Evolutionary conservation across 2,797 vertebrate species (phyloP), one percentile per base, ranked within the genome.

Genomic region (Sitta carolinensis): DNA sequence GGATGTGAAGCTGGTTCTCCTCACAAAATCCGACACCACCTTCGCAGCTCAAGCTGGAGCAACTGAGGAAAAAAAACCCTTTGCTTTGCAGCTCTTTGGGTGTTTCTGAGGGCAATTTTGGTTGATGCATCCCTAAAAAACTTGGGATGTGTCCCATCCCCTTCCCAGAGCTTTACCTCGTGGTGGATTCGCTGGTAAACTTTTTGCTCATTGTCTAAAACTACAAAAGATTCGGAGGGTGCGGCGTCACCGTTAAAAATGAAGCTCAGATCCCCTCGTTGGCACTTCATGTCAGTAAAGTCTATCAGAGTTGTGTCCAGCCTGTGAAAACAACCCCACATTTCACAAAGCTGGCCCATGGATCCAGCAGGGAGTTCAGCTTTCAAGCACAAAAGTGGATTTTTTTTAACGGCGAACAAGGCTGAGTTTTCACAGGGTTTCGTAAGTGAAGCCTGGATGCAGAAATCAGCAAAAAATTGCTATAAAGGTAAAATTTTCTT

Each of bases 261-360:
- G 98, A 99, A 99, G 97, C 99, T 99, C 73, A 99, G 97, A 95
- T 99, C 99, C 83, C 99, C 99, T 68, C 99, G 98, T 98, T 99
- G 99, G 98, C 99, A 99, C 98, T 99, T 99, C 99, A 99, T 99
- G 97, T 99, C 99, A 5, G 99, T 99, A 98, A 99, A 99, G 97
- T 99, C 99, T 95, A 99, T 99, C 94, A 99, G 98, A 83, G 99
- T 99, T 64, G 99, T 99, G 98, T 99, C 99, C 97, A 99, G 98
- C 98, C 99, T 99, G 94, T 42, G 89, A 82, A 96, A 92, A 91
- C 32, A 55, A 1, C 67, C 1, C 59, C 42, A 20, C 0, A 26
- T 6, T 29, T 59, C 20, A 82, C 17, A 26, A 40, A 21, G 72
- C 30, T 7, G 1, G 42, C n/a, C 11, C 15, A 20, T 0, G 18